These are phyloP conservation scores for Amphimedon queenslandica DNA, from an alignment of 37 sponge, comb jelly and placozoan genomes.

Conservation along the genomic window DNA sequence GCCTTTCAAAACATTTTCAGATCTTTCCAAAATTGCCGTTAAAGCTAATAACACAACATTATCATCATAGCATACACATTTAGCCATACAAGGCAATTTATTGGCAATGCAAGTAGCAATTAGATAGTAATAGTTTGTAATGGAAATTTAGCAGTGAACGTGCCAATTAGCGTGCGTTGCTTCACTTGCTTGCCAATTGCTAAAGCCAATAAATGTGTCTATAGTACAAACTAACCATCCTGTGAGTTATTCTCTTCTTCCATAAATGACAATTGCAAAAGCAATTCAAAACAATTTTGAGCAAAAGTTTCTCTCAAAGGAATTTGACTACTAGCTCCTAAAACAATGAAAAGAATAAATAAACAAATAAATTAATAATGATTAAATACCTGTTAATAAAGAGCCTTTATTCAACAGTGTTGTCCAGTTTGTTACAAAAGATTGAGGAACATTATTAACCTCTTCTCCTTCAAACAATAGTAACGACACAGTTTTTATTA, in stretches of 20 bases:
- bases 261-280: slow-evolving; percentile 82
- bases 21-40: slow-evolving; percentile 65
- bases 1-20: slow-evolving; percentile 65
- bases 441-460: background rate
- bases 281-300: slow-evolving; percentile 83
- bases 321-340: background rate
- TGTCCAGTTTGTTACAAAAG: background rate
- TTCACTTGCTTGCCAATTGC: too few relatives aligned
- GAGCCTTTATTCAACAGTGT: background rate
- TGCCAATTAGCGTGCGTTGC: too few relatives aligned
- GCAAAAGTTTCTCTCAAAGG: slow-evolving; percentile 86
- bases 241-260: too few relatives aligned
- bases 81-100: too few relatives aligned
- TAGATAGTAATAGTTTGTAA: background rate
- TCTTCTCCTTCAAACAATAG: too few relatives aligned
- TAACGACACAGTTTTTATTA: background rate
- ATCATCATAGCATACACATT: too few relatives aligned
- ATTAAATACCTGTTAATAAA: background rate
- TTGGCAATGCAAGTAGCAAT: too few relatives aligned
- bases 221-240: too few relatives aligned
- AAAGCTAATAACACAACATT: too few relatives aligned
- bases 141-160: too few relatives aligned
- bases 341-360: background rate
- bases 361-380: background rate
- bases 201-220: too few relatives aligned